Conservation (phyloP, 2,113 vertebrate genomes). For the Leptocoma aspasia region DNA sequence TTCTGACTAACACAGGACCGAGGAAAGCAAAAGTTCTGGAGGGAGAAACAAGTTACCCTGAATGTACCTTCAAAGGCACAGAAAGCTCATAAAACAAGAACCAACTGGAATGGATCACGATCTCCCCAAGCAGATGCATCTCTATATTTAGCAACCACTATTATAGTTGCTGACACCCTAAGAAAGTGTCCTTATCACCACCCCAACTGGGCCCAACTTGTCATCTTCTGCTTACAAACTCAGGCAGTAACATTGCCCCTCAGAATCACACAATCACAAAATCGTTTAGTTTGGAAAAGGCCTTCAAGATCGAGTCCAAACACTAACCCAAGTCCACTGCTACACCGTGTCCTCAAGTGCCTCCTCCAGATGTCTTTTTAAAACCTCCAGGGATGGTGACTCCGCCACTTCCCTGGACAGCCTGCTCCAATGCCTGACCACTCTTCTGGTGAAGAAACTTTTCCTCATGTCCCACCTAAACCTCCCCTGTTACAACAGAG, state of each 20-base stretch:
- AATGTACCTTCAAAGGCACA: background rate
- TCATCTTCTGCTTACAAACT: background rate
- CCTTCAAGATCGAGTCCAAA: background rate
- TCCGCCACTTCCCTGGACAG: background rate
- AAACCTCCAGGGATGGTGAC: background rate
- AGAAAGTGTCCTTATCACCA: background rate
- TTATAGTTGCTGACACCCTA: background rate
- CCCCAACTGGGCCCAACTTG: background rate
- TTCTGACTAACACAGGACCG: background rate
- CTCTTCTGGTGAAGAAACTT: background rate
- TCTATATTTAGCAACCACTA: background rate
- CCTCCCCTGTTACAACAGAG: background rate
- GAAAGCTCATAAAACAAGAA: background rate
- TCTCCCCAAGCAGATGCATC: background rate
- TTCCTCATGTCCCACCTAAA: background rate
- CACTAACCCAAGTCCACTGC: background rate
- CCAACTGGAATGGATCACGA: background rate
- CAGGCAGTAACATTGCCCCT: background rate
- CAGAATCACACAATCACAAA: background rate
- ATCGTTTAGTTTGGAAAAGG: fast-evolving
- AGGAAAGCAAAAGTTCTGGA: background rate
- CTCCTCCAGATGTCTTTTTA: background rate
- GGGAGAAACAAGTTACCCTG: background rate
- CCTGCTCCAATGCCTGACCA: background rate
- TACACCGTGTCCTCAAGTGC: background rate